phyloP scores from a whole-genome alignment of 2,797 vertebrate species.

The Gallinago nigripennis region DNA sequence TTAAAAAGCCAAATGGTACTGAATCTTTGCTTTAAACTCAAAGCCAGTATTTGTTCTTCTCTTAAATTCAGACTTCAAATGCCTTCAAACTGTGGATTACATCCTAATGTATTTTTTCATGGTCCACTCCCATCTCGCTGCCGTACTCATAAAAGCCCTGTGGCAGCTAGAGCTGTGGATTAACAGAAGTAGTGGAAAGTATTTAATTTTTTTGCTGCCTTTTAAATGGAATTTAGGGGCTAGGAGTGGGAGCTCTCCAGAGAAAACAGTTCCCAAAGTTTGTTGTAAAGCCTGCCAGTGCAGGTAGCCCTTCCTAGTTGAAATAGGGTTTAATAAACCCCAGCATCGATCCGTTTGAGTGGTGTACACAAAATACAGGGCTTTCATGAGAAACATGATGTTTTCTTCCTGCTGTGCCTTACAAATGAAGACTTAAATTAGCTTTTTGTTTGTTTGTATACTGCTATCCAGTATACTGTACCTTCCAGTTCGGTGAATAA shows the following conservation, averaged over 20 bases:
- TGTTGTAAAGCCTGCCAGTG: fast-evolving
- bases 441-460: background rate
- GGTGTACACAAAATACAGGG: background rate
- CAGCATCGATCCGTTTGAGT: background rate
- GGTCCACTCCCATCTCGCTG: background rate
- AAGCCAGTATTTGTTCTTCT: conserved; percentile 15
- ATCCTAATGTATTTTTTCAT: background rate
- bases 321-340: background rate
- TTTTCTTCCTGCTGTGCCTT: background rate
- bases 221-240: background rate
- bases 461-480: background rate
- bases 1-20: background rate
- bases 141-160: background rate
- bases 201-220: background rate
- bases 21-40: conserved; percentile 6
- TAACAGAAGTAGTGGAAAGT: background rate
- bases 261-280: background rate
- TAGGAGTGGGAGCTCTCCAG: background rate
- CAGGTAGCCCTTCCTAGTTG: background rate
- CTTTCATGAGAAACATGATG: background rate
- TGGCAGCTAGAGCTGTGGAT: background rate
- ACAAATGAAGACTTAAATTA: background rate
- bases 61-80: background rate
- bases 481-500: background rate
- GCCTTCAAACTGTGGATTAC: background rate